A percentile compares a stretch with the other conserved stretches of the same genome.
phyloP scores from a whole-genome alignment of 2,113 vertebrate species.

The Chitala chitala region DNA sequence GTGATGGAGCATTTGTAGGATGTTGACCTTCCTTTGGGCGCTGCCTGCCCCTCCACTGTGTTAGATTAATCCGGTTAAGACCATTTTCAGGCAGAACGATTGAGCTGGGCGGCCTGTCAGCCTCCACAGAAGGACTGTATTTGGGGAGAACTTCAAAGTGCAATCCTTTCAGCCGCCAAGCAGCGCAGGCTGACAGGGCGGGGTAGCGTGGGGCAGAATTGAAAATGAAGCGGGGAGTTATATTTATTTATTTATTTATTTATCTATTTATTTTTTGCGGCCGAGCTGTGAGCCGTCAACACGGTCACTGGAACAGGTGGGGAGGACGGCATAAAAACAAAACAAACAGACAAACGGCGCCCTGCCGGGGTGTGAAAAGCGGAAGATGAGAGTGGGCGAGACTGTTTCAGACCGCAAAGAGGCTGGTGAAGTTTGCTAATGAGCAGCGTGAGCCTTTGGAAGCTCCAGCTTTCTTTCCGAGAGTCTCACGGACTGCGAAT shows the following conservation, averaged over 20 bases:
- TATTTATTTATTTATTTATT: too few species aligned
- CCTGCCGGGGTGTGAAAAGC: background rate
- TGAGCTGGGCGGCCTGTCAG: background rate
- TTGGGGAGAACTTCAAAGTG: conserved; percentile 39
- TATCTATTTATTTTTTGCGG: background rate
- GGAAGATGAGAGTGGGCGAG: background rate
- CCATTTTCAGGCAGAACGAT: conserved; percentile 6
- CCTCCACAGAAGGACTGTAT: conserved; percentile 22
- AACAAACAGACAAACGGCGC: background rate
- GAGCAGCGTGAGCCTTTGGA: background rate
- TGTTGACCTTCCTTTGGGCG: background rate
- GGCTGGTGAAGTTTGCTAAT: background rate
- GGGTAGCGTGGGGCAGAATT: background rate
- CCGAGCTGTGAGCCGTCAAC: background rate
- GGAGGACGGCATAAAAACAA: background rate
- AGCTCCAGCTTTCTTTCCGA: background rate
- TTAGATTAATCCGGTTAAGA: background rate
- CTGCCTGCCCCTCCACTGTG: background rate
- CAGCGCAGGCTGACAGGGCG: background rate
- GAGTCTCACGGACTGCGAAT: too few species aligned
- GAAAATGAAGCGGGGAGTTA: background rate
- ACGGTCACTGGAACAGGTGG: background rate
- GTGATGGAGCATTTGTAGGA: background rate
- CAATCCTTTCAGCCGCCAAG: conserved; percentile 17
- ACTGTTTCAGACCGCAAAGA: background rate